phyloP scores from a whole-genome alignment of 2,113 vertebrate genomes.

The Hypomesus transpacificus region DNA sequence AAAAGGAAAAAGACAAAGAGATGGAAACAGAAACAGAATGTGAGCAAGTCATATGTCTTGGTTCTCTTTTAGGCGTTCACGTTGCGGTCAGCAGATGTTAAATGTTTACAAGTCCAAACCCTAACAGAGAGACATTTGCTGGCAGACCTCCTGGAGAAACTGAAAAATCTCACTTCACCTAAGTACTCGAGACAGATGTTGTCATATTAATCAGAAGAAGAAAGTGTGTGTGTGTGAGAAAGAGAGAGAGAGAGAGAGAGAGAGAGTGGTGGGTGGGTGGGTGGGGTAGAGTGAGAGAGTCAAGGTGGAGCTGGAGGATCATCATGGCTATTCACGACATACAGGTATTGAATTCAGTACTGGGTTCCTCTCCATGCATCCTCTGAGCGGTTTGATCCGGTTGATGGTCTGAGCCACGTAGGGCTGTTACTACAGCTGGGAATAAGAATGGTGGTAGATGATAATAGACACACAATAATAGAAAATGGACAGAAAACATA shows the following conservation, averaged over 20 bases:
- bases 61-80: slow-evolving; percentile 37
- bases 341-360: too few relatives aligned
- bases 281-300: too few relatives aligned
- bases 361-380: too few relatives aligned
- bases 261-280: too few relatives aligned
- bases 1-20: background rate
- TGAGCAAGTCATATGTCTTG: slow-evolving; percentile 34
- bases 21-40: background rate
- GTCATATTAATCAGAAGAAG: slow-evolving; percentile 61
- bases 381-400: too few relatives aligned
- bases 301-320: too few relatives aligned
- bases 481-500: too few relatives aligned
- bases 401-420: too few relatives aligned
- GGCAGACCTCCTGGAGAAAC: slow-evolving; percentile 49
- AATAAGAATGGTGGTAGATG: too few relatives aligned
- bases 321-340: too few relatives aligned
- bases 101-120: slow-evolving; percentile 54
- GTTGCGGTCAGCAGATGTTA: slow-evolving; percentile 62
- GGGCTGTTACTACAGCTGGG: too few relatives aligned
- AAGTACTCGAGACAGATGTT: slow-evolving; percentile 66
- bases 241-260: background rate
- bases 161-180: slow-evolving; percentile 54
- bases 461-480: too few relatives aligned
- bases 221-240: background rate
- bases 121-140: slow-evolving; percentile 48